Evolutionary conservation across 2,888 invertebrate genomes (phyloP), one percentile per base, ranked within the genome.

Genomic region (Lamproptera curius): DNA sequence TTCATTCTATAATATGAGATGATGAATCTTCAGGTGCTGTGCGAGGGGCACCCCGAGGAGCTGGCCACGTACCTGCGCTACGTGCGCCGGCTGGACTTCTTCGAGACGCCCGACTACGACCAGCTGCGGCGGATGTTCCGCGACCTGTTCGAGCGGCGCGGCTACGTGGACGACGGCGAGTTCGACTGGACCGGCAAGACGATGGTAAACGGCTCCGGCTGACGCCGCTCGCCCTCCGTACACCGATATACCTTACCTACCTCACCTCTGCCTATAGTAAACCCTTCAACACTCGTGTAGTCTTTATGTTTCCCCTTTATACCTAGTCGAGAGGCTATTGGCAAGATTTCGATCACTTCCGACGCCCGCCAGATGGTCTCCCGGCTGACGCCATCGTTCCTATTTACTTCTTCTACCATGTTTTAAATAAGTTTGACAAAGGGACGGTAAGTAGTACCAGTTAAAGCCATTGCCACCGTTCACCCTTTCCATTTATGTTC

Each of bases 41-140:
- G 95, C 86, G 94, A 95, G 67, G 93, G 94, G 53, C 94, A 95
- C 90, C 92, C 95, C 71, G 99, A 99, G 83, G 99, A 99, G 89
- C 94, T 99, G 92, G 96, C 98, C 58, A 97, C 96, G 76, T 99
- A 99, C 89, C 91, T 99, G 66, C 94, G 98, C 72, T 99, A 99
- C 90, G 99, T 99, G 54, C 92, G 95, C 66, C 93, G 97, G 77
- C 90, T 99, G 83, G 99, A 99, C 90, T 99, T 99, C 91, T 99
- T 99, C 90, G 99, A 99, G 91, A 97, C 97, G 62, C 99, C 99
- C 51, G 99, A 99, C 90, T 99, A 99, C 90, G 98, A 99, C 88
- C 98, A 98, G 90, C 92, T 98, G 84, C 92, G 97, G 73, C 96
- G 96, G 83, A 92, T 98, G 86, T 98, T 98, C 90, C 94, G 94